Conservation (phyloP, 1,140 invertebrate species). For the Aphelenchoides besseyi region DNA sequence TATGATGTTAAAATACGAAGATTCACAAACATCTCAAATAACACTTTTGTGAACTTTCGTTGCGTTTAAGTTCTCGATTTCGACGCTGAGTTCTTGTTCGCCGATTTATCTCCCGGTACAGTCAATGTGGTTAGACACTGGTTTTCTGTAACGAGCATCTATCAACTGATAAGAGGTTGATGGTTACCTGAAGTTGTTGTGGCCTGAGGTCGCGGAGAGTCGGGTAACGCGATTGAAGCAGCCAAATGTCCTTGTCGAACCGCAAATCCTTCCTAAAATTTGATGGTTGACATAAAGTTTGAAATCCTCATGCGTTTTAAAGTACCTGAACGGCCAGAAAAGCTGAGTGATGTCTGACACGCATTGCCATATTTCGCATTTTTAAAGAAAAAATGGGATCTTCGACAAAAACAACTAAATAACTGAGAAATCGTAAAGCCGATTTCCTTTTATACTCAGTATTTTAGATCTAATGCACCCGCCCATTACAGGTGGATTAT, state of each 20-base stretch:
- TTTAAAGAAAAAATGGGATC: constrained; percentile 9
- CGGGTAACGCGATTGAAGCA: constrained; percentile 25
- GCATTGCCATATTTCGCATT: neutral
- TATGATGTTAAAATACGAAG: no score
- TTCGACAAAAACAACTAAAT: constrained; percentile 13
- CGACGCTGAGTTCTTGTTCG: neutral
- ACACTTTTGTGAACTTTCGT: no score
- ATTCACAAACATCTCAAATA: no score
- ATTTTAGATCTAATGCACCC: neutral
- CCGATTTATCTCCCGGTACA: neutral
- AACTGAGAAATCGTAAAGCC: neutral
- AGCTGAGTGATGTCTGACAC: neutral
- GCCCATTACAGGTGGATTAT: neutral
- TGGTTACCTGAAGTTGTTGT: neutral
- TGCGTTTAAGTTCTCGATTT: constrained; percentile 1
- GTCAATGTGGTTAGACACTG: neutral
- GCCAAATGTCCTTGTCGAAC: constrained; percentile 32
- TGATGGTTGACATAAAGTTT: no score
- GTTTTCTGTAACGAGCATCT: constrained; percentile 7
- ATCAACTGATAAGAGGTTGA: neutral
- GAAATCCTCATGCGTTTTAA: no score
- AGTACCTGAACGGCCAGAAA: neutral
- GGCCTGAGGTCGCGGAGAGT: constrained; percentile 34
- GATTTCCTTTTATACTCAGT: neutral
- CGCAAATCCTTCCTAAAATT: constrained; percentile 38